Evolutionary conservation across 2,888 invertebrate genomes (phyloP).

Genomic region (Diploptera punctata): DNA sequence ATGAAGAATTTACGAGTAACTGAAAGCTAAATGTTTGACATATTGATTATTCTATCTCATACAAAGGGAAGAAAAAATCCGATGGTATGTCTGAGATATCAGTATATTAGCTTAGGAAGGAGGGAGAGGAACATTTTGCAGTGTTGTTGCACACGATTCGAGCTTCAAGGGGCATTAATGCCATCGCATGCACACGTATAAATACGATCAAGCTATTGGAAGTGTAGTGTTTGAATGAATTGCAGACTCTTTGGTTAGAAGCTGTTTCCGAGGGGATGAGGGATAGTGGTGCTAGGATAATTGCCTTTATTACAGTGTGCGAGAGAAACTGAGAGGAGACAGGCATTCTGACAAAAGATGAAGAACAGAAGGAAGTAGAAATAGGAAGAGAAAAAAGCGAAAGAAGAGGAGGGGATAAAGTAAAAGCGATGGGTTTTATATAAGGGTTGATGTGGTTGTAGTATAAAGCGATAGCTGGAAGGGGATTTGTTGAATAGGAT

Average conservation of each 20-base stretch:
- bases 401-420: not conserved
- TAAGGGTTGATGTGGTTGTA: conserved; percentile 24
- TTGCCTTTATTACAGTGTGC: conserved; percentile 25
- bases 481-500: conserved; percentile 27
- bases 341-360: conserved; percentile 25
- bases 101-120: not conserved
- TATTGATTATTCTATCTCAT: no score
- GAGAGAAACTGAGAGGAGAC: conserved; percentile 33
- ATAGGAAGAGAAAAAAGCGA: not conserved
- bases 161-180: conserved; percentile 7
- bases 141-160: not conserved
- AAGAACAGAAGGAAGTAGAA: conserved; percentile 28
- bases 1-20: no score
- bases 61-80: no score
- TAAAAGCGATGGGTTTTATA: not conserved
- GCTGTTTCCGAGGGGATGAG: not conserved
- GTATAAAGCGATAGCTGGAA: conserved; percentile 21
- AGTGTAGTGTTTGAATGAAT: not conserved
- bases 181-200: not conserved
- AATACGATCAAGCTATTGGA: no score
- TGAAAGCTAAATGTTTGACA: no score
- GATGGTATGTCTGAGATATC: no score
- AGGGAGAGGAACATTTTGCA: not conserved
- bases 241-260: not conserved
- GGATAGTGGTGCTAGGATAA: not conserved